Base-by-base conservation (phyloP, 2,113 vertebrate genomes). In the Ranitomeya imitator region DNA sequence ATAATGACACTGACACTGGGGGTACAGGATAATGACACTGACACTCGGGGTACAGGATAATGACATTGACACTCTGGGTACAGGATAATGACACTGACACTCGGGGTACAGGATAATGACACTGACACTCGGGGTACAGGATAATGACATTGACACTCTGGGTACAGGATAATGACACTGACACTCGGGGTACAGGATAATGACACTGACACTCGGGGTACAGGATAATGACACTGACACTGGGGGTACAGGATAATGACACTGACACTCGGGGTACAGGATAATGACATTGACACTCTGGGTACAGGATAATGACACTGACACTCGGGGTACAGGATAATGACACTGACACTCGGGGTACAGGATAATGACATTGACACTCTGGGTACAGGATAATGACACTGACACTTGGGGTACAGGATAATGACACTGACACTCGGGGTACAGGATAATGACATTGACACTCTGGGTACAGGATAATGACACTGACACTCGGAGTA, bases 301-400 rank as follows among this genome's bases (percentile, higher is more conserved):
- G 73, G 73, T 9, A 76, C 71, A 74, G 71, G 31, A 51, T 52
- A 21, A 21, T 16, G 23, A 45, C 14, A 45, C 10, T 45, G 16
- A 74, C 7, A 45, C 31, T 19, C 19, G 15, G 71, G 71, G 71
- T 16, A 51, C 31, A 74, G 71, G 71, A 74, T 14, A 45, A 51
- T 37, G 71, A 73, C 14, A 52, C 37, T 76, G 37, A 52, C 73
- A 76, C 73, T 76, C 52, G 73, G 73, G 73, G 73, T 18, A 21
- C 73, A 76, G 73, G 73, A 76, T 52, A 76, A 21, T 76, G 37
- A 52, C 73, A 76, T 16, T 76, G 73, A 76, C 18, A 76, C 73
- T 76, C 51, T 45, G 73, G 73, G 73, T 18, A 12, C 73, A 76
- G 73, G 37, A 52, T 52, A 21, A 21, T 7, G 8, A 76, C 31